Percentiles rank a stretch among this genome's conserved stretches.
Evolutionary conservation across 2,888 invertebrate genomes (phyloP).

Genomic region (Sinotaia quadrata): DNA sequence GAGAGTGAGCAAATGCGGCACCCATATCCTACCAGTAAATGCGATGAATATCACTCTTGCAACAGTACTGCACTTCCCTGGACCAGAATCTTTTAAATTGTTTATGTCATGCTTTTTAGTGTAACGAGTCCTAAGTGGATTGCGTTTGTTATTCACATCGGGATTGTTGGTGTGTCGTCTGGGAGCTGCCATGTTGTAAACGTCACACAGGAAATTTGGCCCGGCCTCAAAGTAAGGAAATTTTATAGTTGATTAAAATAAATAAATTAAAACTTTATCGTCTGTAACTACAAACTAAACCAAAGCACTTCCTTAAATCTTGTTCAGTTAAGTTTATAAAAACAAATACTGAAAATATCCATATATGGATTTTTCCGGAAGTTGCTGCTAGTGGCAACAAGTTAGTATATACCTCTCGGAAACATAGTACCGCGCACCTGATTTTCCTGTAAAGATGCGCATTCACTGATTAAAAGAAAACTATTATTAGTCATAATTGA

Average conservation of each 20-base stretch:
- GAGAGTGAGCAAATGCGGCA: too few relatives aligned
- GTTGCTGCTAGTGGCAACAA: slow-evolving; percentile 57
- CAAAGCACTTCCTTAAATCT: background rate
- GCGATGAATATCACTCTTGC: slow-evolving; percentile 3
- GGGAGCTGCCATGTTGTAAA: slow-evolving; percentile 29
- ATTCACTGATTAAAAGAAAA: background rate
- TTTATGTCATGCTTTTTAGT: slow-evolving; percentile 19
- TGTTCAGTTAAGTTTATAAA: background rate
- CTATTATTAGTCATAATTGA: background rate
- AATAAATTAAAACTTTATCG: background rate
- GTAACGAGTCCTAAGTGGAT: slow-evolving; percentile 3
- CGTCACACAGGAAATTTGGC: slow-evolving; percentile 20
- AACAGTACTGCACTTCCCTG: slow-evolving; percentile 4
- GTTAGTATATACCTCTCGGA: slow-evolving; percentile 58
- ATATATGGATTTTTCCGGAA: slow-evolving; percentile 51
- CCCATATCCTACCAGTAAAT: background rate
- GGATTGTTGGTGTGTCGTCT: slow-evolving; percentile 19
- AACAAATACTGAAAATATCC: slow-evolving; percentile 30
- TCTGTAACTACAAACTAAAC: background rate
- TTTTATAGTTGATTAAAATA: background rate
- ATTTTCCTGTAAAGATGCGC: background rate
- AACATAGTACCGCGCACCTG: slow-evolving; percentile 37
- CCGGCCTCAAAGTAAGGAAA: background rate
- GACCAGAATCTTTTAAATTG: slow-evolving; percentile 6
- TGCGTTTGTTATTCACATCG: slow-evolving; percentile 12